These are phyloP conservation scores for Neogobius melanostomus DNA, from an alignment of 2,113 vertebrate species.

Conservation along the genomic window DNA sequence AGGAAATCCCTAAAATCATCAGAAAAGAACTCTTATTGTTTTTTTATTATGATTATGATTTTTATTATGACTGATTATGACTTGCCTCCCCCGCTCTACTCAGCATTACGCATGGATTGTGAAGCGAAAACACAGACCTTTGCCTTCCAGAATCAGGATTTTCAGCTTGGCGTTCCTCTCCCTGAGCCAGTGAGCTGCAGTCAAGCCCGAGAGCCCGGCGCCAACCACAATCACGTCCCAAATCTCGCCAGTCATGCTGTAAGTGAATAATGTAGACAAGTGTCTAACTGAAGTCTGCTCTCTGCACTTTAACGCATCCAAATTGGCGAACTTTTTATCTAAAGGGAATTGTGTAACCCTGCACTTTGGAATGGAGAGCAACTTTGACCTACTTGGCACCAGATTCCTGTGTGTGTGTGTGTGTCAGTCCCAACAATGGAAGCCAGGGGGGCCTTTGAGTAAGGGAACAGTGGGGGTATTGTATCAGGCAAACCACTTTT, in stretches of 20 bases:
- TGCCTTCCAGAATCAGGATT: constrained; percentile 73
- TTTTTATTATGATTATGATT: no score
- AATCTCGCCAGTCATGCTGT: constrained; percentile 57
- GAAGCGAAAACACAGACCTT: constrained; percentile 57
- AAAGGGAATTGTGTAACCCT: constrained; percentile 36
- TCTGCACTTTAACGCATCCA: not conserved
- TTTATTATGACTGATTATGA: no score
- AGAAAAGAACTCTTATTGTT: no score
- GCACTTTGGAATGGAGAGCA: constrained; percentile 50
- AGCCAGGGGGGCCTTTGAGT: constrained; percentile 3
- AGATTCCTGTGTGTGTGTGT: not conserved
- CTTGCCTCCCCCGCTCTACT: not conserved
- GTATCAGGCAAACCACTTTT: not conserved
- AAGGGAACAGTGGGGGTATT: not conserved
- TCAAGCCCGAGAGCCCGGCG: constrained; percentile 74
- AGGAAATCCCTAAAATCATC: no score
- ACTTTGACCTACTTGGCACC: constrained; percentile 41
- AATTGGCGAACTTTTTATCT: constrained; percentile 34
- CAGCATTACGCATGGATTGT: not conserved
- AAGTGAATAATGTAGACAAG: constrained; percentile 1
- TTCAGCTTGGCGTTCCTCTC: constrained; percentile 55
- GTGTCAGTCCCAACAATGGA: constrained; percentile 13
- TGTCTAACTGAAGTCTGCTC: not conserved
- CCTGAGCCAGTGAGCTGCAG: constrained; percentile 64
- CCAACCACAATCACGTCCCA: constrained; percentile 77